Evolutionary conservation across 2,113 vertebrate genomes (phyloP), one percentile per base, ranked within the genome.

Genomic region (Melanerpes formicivorus): DNA sequence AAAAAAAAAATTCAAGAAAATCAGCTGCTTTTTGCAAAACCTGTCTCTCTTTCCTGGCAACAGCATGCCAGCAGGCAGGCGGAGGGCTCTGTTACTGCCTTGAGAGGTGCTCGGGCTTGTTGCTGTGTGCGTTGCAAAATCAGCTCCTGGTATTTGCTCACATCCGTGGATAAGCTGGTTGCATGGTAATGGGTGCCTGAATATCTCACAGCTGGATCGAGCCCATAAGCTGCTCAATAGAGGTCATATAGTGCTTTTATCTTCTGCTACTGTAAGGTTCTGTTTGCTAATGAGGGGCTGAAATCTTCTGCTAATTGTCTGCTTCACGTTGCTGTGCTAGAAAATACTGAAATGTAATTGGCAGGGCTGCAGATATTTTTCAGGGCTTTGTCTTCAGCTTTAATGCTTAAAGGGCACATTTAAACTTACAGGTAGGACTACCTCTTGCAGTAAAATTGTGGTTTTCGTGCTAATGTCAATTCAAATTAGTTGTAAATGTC

Each of bases 401-500:
- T 70, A 70, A 52, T 50, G 80, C 44, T 92, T 93, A 62, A 87
- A 93, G 25, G 91, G 93, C 62, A 80, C 42, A 14, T 84, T 84
- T 87, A 72, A 88, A 95, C 72, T 90, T 46, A 55, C 22, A 96
- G 42, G 34, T 76, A 58, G 87, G 82, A 29, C 34, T 77, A 46
- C 63, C 71, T 89, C n/a, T 78, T 88, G 79, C 56, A 72, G 71
- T 90, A 77, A 75, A 93, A 93, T 84, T 50, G 22, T 93, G 59
- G 87, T 94, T 94, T 82, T 84, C 71, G 77, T 93, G 62, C 58
- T 80, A 64, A 71, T 87, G 59, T 48, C 42, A 2, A 14, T 72
- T 93, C 66, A 94, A 91, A 94, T 88, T 87, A 76, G 77, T 79
- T 76, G 84, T 66, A 94, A 93, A 86, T 95, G 93, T 83, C 95